Evolutionary conservation across 2,888 invertebrate genomes (phyloP), one percentile per base, ranked within the genome.

Genomic region (Agriopis aurantiaria): DNA sequence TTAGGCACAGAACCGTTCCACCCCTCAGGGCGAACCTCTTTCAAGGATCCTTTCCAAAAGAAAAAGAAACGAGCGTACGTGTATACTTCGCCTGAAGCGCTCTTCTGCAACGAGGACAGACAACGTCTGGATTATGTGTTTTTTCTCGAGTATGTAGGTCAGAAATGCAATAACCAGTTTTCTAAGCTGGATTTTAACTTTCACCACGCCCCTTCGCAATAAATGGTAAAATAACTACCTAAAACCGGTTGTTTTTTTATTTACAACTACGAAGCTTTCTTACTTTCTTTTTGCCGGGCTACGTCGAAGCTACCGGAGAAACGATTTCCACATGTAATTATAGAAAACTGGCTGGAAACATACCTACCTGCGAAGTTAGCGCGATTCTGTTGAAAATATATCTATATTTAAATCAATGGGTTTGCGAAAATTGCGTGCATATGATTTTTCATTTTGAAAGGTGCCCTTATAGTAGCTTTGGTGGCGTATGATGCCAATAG

Each of bases 201-300:
- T 90, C 89, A 86, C 88, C 82, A 78, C 81, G 80, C 78, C 81
- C 77, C 82, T 80, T 84, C 79, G 83, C 80, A 79, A 85, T 84
- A 86, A 85, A 83, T 84, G 83, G 78, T 77, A 85, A 83, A 83
- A 78, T 67, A 55, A 58, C 83, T 80, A 83, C 82, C 78, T 72
- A 69, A 65, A 87, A 88, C 89, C 84, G 88, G 89, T 88, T 85
- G 89, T 88, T 85, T 86, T 83, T 80, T 65, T 67, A 63, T 68
- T 69, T 65, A 61, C 66, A 61, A 66, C 65, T 55, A 57, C 63
- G 61, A 59, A 71, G 79, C 84, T 82, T 84, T 84, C 82, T 75
- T 85, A 72, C 75, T 75, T 76, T 75, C 75, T 74, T 74, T 76
- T 71, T 68, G 63, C 59, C 41, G 51, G 51, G 43, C 53, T 63